Evolutionary conservation across 2,797 vertebrate species (phyloP).

Genomic region (Notoglanidium macrostoma): DNA sequence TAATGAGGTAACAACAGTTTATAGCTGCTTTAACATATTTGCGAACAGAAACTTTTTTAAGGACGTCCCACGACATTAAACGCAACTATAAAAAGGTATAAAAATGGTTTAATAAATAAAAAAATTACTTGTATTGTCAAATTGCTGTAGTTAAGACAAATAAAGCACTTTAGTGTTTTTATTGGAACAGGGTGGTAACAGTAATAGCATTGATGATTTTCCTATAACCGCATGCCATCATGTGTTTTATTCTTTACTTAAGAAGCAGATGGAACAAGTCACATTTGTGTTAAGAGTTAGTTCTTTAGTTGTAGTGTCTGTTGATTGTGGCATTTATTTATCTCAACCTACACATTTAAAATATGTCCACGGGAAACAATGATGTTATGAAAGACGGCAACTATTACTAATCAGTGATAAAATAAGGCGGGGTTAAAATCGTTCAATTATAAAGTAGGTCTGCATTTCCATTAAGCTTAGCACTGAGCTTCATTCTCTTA

Average conservation of each 20-base stretch:
- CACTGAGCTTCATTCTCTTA: background rate
- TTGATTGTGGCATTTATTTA: background rate
- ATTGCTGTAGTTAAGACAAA: background rate
- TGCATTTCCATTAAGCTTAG: conserved; percentile 1
- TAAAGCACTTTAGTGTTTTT: background rate
- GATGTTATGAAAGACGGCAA: background rate
- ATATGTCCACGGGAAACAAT: background rate
- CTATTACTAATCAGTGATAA: background rate
- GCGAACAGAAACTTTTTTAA: background rate
- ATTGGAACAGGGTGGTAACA: background rate
- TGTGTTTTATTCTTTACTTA: background rate
- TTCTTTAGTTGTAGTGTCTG: background rate
- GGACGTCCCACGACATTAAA: no score
- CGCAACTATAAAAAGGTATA: background rate
- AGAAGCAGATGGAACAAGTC: background rate
- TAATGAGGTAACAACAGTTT: background rate
- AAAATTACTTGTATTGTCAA: no score
- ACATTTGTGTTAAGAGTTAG: background rate
- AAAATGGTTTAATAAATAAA: background rate
- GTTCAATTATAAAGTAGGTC: background rate
- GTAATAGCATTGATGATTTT: background rate
- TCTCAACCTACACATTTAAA: background rate
- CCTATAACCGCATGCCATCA: background rate
- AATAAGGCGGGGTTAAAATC: background rate
- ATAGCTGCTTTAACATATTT: background rate